Evolutionary conservation across 2,888 invertebrate species (phyloP), one percentile per base, ranked within the genome.

Genomic region (Mythimna impura): DNA sequence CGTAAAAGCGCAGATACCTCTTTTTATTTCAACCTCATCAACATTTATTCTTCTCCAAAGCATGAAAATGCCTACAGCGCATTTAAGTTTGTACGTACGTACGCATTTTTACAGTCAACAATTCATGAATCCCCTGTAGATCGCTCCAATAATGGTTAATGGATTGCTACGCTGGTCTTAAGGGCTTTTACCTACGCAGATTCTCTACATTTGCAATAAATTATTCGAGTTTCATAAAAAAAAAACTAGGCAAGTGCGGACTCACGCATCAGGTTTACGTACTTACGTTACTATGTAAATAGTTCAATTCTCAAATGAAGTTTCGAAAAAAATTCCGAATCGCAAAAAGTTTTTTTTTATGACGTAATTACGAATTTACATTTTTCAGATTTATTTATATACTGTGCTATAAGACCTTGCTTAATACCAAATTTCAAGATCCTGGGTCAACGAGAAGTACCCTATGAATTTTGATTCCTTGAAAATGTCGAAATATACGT

Each of bases 141-240:
- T 47, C 12, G 34, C 63, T 80, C 6, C 54, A 80, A 70, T 80
- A 75, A 78, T 64, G 54, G 64, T 58, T 80, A 80, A 80, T 80
- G 67, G 80, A 79, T 66, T 73, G 55, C 62, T 62, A 36, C 10
- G 43, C 22, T 63, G 43, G 43, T 63, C 54, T 66, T 54, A 50
- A 34, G 52, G n/a, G 79, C 43, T 9, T 65, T 61, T 55, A 9
- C 40, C 40, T 30, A 65, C 36, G 30, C 40, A 50, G 40, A 60
- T 65, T 77, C 30, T 54, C 40, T 47, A 64, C 22, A 64, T 22
- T 63, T 8, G 30, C 50, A 76, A 58, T 66, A 77, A 71, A 60
- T 62, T 78, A 20, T 57, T 71, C 14, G 3, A 52, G 43, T 66
- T 62, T 52, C 55, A 62, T 57, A 12, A 43, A 43, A 43, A 54